These are phyloP conservation scores for Melanostoma scalare DNA, from an alignment of 2,888 invertebrate genomes.

Conservation along the genomic window DNA sequence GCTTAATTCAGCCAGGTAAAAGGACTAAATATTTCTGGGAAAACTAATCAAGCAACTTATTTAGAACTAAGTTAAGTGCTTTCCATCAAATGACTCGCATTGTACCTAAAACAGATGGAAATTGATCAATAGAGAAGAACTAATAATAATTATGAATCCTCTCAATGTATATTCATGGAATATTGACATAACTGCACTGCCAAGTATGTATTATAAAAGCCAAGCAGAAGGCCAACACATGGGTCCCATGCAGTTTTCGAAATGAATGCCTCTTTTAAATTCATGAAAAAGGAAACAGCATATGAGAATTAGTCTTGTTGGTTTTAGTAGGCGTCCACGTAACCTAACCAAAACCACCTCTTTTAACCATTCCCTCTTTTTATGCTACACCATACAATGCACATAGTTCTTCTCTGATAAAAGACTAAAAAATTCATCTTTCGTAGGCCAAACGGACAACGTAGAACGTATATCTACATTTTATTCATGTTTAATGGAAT, in stretches of 20 bases:
- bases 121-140: too few species aligned
- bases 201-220: too few species aligned
- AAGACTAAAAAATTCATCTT: constrained; percentile 11
- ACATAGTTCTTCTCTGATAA: constrained; percentile 12
- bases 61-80: too few species aligned
- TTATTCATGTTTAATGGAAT: constrained; percentile 63
- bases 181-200: too few species aligned
- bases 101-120: too few species aligned
- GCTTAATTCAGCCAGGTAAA: too few species aligned
- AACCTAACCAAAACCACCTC: constrained; percentile 21
- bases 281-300: constrained; percentile 15
- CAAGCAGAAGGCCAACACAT: too few species aligned
- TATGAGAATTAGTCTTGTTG: constrained; percentile 8
- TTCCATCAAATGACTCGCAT: too few species aligned
- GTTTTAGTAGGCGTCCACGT: constrained; percentile 18
- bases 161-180: too few species aligned
- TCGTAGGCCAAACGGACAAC: constrained; percentile 8
- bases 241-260: background rate
- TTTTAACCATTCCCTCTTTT: constrained; percentile 24
- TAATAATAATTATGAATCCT: too few species aligned
- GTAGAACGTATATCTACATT: constrained; percentile 3
- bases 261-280: background rate
- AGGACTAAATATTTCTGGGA: too few species aligned
- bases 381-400: constrained; percentile 15
- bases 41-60: too few species aligned